phyloP scores from a whole-genome alignment of 2,797 vertebrate genomes.

The Rhadinocentrus ornatus region DNA sequence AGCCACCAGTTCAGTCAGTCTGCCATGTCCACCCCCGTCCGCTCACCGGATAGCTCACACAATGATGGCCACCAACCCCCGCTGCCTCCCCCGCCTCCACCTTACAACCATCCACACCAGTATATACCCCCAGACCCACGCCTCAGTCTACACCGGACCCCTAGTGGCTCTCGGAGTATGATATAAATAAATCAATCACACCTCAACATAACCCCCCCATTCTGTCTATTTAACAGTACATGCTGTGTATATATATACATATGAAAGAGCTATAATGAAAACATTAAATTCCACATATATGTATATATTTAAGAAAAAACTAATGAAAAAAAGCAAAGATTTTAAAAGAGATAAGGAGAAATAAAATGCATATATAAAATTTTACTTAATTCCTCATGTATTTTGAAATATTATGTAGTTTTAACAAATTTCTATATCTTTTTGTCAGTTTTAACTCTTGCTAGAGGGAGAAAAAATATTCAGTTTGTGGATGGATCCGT shows the following conservation, averaged over 20 bases:
- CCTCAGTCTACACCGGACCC: slow-evolving; percentile 91
- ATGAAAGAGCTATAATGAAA: slow-evolving; percentile 76
- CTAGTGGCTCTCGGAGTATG: slow-evolving; percentile 93
- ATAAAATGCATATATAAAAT: slow-evolving; percentile 68
- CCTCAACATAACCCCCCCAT: slow-evolving; percentile 33
- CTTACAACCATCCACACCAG: slow-evolving; percentile 96
- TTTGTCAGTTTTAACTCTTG: slow-evolving; percentile 80
- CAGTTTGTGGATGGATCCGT: slow-evolving; percentile 55
- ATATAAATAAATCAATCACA: slow-evolving; percentile 81
- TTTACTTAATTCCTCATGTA: slow-evolving; percentile 80
- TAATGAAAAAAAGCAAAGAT: slow-evolving; percentile 51
- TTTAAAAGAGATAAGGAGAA: slow-evolving; percentile 70
- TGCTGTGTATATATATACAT: slow-evolving; percentile 83
- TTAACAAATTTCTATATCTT: slow-evolving; percentile 84
- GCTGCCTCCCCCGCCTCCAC: slow-evolving; percentile 93
- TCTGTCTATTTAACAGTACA: slow-evolving; percentile 65
- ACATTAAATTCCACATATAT: slow-evolving; percentile 75
- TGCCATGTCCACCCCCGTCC: slow-evolving; percentile 86
- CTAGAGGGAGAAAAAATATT: slow-evolving; percentile 43
- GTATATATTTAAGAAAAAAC: slow-evolving; percentile 81
- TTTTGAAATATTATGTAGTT: slow-evolving; percentile 86
- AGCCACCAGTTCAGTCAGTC: slow-evolving; percentile 80
- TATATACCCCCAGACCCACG: slow-evolving; percentile 92
- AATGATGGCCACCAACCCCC: slow-evolving; percentile 90
- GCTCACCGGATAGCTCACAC: slow-evolving; percentile 79